These are phyloP conservation scores for Pectinophora gossypiella DNA, from an alignment of 1,140 invertebrate species.

Conservation along the genomic window DNA sequence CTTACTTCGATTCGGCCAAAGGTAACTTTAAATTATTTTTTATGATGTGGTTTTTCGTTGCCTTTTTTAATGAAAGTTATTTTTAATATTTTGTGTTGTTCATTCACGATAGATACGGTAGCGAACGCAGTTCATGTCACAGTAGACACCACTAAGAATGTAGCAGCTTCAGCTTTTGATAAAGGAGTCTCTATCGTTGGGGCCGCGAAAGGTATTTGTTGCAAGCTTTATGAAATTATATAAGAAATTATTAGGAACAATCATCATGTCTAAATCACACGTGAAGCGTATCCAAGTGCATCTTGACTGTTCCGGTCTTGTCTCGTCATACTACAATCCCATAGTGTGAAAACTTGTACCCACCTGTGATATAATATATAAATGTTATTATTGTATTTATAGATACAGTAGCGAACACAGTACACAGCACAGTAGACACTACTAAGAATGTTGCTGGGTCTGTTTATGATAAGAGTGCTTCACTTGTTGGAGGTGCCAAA, in stretches of 20 bases:
- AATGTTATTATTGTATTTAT: no score
- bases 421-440: slow-evolving; percentile 20
- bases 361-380: no score
- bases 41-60: no score
- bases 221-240: no score
- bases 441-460: slow-evolving; percentile 11
- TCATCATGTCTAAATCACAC: no score
- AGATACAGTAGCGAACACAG: slow-evolving; percentile 23
- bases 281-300: no score
- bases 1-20: slow-evolving; percentile 36
- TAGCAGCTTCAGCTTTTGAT: slow-evolving; percentile 16
- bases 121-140: slow-evolving; percentile 12
- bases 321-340: no score
- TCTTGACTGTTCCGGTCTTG: no score
- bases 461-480: slow-evolving; percentile 8
- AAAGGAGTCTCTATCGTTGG: slow-evolving; percentile 11
- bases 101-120: slow-evolving; percentile 16
- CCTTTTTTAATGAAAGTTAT: no score
- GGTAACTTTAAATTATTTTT: slow-evolving; percentile 27
- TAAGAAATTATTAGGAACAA: no score
- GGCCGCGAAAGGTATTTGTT: slow-evolving; percentile 26
- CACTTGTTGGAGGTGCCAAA: slow-evolving; percentile 14
- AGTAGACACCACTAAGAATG: slow-evolving; percentile 19
- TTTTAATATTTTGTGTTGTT: no score
- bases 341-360: no score